phyloP scores from a whole-genome alignment of 2,888 invertebrate genomes.

The Branchipolynoe longqiensis region DNA sequence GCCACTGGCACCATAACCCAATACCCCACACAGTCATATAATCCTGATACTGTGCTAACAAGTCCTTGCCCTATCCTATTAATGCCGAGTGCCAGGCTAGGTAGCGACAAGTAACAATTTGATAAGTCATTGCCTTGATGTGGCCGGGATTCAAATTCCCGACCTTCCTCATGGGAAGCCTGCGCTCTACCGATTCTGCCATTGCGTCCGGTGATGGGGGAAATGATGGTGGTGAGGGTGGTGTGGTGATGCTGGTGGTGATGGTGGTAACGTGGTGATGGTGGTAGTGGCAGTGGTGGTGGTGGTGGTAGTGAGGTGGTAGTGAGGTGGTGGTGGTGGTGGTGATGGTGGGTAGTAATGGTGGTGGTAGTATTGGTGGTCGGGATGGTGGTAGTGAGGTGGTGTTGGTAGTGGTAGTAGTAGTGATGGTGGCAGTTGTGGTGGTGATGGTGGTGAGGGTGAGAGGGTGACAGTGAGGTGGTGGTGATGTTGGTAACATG shows the following conservation, averaged over 20 bases:
- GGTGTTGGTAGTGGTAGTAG: neutral
- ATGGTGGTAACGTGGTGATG: neutral
- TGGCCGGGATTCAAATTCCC: too few species aligned
- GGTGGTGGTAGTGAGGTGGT: neutral
- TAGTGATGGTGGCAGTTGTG: neutral
- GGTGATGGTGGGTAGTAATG: neutral
- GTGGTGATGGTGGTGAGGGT: neutral
- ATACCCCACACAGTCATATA: too few species aligned
- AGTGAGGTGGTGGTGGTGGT: neutral
- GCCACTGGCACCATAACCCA: too few species aligned
- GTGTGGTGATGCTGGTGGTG: neutral
- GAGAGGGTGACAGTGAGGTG: neutral
- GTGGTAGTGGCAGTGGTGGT: neutral
- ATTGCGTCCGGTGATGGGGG: too few species aligned
- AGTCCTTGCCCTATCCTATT: too few species aligned
- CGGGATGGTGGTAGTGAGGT: neutral
- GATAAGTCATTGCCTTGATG: too few species aligned
- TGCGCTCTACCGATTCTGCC: too few species aligned
- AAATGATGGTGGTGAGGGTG: neutral
- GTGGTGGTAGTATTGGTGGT: neutral
- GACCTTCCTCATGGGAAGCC: too few species aligned
- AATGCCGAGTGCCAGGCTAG: too few species aligned
- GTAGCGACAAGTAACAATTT: too few species aligned
- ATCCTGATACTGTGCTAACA: too few species aligned
- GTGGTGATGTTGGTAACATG: neutral